Percentiles rank a stretch among this genome's conserved stretches.
Evolutionary conservation across 53 echinoderm and acorn worm genomes (phyloP).

Genomic region (Temnopleurus reevesii): DNA sequence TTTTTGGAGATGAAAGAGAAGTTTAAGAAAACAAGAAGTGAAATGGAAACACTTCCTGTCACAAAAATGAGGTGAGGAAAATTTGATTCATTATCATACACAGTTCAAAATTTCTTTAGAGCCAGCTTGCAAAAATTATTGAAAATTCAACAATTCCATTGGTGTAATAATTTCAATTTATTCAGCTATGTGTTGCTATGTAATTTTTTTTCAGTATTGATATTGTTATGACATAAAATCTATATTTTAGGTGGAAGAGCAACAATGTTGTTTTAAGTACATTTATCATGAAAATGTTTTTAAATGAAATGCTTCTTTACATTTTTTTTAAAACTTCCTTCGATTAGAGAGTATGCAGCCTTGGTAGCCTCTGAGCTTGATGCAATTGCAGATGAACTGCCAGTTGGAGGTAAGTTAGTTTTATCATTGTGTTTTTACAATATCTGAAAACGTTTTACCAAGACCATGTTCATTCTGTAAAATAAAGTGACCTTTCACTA

Average conservation of each 20-base stretch:
- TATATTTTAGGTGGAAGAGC: too few species aligned
- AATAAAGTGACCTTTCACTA: too few species aligned
- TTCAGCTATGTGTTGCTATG: too few species aligned
- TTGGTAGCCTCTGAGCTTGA: constrained; percentile 37
- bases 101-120: not conserved
- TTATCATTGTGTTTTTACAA: too few species aligned
- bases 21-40: constrained; percentile 10
- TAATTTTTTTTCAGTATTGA: too few species aligned
- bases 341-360: constrained; percentile 19
- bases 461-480: too few species aligned
- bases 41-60: not conserved
- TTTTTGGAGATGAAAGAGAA: not conserved
- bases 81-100: not conserved
- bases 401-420: constrained; percentile 37
- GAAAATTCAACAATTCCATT: not conserved
- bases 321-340: not conserved
- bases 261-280: too few species aligned
- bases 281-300: not conserved
- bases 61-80: constrained; percentile 41
- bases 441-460: too few species aligned
- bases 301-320: not conserved
- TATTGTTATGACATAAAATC: too few species aligned
- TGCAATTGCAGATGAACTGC: constrained; percentile 45
- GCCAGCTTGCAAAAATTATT: not conserved
- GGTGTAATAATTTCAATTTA: not conserved